Conservation (phyloP, 2,888 invertebrate genomes). For the Gisinianus flammeolus region DNA sequence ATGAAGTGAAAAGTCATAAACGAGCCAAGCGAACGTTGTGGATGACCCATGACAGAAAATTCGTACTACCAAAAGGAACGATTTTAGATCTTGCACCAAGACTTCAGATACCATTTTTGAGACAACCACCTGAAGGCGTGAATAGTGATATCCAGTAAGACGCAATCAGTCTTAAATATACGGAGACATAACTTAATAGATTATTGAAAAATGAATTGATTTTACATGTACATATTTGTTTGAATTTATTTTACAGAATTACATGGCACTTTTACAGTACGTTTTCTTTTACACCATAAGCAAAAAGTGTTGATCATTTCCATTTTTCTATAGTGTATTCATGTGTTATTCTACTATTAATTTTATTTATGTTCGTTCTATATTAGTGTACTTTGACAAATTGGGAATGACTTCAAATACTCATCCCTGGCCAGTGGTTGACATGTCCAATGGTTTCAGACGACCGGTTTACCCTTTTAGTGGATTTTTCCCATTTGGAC, state of each 20-base stretch:
- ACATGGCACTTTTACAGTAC: constrained; percentile 53
- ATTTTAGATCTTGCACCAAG: constrained; percentile 42
- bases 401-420: constrained; percentile 51
- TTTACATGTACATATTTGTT: too few species aligned
- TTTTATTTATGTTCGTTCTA: not conserved
- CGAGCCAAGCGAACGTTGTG: constrained; percentile 12
- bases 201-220: too few species aligned
- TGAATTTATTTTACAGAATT: too few species aligned
- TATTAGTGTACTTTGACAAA: constrained; percentile 53
- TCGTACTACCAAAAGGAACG: constrained; percentile 49
- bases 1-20: not conserved
- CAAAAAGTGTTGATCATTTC: too few species aligned
- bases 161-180: too few species aligned
- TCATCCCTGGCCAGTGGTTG: constrained; percentile 49
- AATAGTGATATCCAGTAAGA: constrained; percentile 54
- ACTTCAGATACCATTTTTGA: constrained; percentile 41
- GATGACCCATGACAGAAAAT: constrained; percentile 26
- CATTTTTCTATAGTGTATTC: not conserved
- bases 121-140: constrained; percentile 49
- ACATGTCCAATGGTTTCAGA: not conserved
- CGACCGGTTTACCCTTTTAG: constrained; percentile 24
- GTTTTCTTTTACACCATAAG: constrained; percentile 16
- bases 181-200: too few species aligned
- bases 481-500: constrained; percentile 39
- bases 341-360: too few species aligned